A percentile compares a stretch with the other conserved stretches of the same genome.
These are phyloP conservation scores for Solea senegalensis DNA, from an alignment of 2,113 vertebrate species.

Conservation along the genomic window DNA sequence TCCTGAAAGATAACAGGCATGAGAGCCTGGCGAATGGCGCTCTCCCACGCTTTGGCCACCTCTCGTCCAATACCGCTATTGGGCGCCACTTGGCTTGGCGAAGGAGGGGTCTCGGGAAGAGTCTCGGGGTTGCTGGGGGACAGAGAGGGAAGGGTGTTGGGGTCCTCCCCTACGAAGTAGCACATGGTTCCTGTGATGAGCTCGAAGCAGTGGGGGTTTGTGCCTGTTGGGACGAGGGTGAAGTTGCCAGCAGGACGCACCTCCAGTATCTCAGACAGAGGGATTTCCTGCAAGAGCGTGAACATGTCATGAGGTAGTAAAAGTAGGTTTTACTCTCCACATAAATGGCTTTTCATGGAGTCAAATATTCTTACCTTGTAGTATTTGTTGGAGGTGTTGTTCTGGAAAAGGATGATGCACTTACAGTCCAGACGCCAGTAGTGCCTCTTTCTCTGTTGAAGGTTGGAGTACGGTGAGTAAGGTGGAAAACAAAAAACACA, in stretches of 20 bases:
- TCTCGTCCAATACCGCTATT: constrained; percentile 85
- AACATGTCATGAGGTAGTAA: background rate
- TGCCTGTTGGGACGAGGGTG: constrained; percentile 81
- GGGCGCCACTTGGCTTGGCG: constrained; percentile 74
- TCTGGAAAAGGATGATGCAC: constrained; percentile 92
- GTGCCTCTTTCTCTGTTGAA: constrained; percentile 87
- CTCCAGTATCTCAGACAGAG: constrained; percentile 87
- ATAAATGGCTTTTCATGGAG: background rate
- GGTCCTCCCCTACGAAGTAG: constrained; percentile 90
- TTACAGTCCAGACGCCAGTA: constrained; percentile 93
- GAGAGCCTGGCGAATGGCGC: constrained; percentile 87
- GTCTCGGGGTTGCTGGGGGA: constrained; percentile 41
- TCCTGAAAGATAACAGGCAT: constrained; percentile 92
- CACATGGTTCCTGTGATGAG: constrained; percentile 85
- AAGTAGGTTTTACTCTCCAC: background rate
- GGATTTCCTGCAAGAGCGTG: constrained; percentile 83
- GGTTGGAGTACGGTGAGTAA: constrained; percentile 11
- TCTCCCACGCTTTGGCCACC: constrained; percentile 87
- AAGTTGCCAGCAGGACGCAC: constrained; percentile 84
- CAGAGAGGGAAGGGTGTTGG: constrained; percentile 61
- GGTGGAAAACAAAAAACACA: constrained; percentile 24
- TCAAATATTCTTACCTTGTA: constrained; percentile 84
- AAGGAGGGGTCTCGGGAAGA: constrained; percentile 59
- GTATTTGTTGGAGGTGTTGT: constrained; percentile 90
- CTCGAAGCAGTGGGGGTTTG: constrained; percentile 90